Base-by-base conservation (phyloP, 1,140 invertebrate species). In the Tribolium madens region DNA sequence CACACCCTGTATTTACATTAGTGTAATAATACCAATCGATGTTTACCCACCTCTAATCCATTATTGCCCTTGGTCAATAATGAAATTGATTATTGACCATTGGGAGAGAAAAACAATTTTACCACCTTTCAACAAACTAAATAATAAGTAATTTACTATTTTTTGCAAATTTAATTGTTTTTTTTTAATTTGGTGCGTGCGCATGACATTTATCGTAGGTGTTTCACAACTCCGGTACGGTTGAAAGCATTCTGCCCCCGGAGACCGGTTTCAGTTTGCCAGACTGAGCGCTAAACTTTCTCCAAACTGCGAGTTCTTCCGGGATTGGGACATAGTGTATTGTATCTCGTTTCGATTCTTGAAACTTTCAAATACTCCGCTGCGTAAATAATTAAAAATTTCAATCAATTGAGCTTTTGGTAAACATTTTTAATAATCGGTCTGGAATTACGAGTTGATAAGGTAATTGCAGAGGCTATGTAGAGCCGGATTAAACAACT, bases 261-360 rank as follows among this genome's bases (percentile, higher is more conserved):
- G 50, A 69, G 74, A 76, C 74, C 64, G 74, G 74, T 76, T 76
- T 60, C 74, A 76, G 74, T 76, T 76, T 76, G 74, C 74, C 60
- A 76, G 74, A 17, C 52, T 64, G 74, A 69, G 64, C 74, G 74
- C 74, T 75, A 68, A 69, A 76, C 74, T 76, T 76, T 76, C 74
- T 76, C 74, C 74, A 76, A 76, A 76, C 74, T 76, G 60, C 74
- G 36, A 50, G 42, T 52, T 52, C 74, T 76, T 76, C 74, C 74
- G 74, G 57, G 74, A 76, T 76, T 76, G 74, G 64, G 74, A 76
- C 74, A 76, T 64, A 76, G 42, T 18, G 52, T 60, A 64, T 74
- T 53, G 48, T 74, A 52, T 74, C 33, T 46, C 52, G 53, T 74
- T 57, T 74, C 53, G 36, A 74, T 57, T 53, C 42, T 57, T 21